These are phyloP conservation scores for Gobio occitaniae DNA, from an alignment of 2,797 vertebrate genomes.

Conservation along the genomic window DNA sequence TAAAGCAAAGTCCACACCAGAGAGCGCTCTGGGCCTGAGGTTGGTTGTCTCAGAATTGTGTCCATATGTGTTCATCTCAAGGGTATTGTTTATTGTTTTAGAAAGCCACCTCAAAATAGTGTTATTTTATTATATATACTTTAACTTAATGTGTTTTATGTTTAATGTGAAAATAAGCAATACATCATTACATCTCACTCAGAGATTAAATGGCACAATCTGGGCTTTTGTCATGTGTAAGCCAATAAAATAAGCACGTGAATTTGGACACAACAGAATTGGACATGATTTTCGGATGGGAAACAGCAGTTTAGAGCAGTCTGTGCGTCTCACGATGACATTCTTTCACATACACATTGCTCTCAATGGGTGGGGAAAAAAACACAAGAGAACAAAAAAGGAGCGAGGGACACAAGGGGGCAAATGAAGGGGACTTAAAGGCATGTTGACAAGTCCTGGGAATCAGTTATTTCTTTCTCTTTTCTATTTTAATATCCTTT, in stretches of 20 bases:
- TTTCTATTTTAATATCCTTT: constrained; percentile 57
- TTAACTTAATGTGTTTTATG: background rate
- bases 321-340: constrained; percentile 55
- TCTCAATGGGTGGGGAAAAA: constrained; percentile 29
- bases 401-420: constrained; percentile 36
- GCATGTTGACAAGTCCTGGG: constrained; percentile 52
- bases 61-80: background rate
- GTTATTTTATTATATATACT: background rate
- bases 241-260: background rate
- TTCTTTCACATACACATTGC: constrained; percentile 78
- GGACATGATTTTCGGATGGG: constrained; percentile 58
- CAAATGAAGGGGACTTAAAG: constrained; percentile 25
- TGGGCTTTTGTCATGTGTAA: background rate
- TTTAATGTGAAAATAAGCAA: background rate
- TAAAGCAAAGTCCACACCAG: background rate
- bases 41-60: background rate
- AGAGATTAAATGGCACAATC: background rate
- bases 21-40: background rate
- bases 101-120: background rate
- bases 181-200: background rate
- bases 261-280: constrained; percentile 41
- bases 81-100: background rate
- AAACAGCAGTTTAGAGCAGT: constrained; percentile 30
- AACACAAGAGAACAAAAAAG: constrained; percentile 69
- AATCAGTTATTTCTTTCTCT: constrained; percentile 45